Conservation (phyloP, 2,888 invertebrate species). For the Ormyrus thymus region DNA sequence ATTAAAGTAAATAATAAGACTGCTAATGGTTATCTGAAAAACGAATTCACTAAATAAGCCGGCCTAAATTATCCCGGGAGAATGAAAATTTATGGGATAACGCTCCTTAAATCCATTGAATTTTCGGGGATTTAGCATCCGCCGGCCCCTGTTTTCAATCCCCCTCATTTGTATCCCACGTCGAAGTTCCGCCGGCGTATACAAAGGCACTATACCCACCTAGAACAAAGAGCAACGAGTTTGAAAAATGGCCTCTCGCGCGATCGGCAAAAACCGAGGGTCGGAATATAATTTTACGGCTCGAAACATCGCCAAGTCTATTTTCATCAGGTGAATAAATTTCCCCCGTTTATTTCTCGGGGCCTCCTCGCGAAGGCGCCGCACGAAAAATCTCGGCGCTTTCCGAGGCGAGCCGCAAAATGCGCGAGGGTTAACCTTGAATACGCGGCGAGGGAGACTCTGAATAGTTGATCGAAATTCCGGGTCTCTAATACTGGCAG, state of each 20-base stretch:
- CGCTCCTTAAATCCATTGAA: constrained; percentile 44
- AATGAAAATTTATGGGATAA: constrained; percentile 42
- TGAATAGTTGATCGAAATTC: constrained; percentile 20
- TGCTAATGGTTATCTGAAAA: background rate
- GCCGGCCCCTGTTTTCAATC: constrained; percentile 32
- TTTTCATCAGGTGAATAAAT: constrained; percentile 2
- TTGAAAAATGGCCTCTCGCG: background rate
- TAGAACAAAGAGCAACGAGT: constrained; percentile 28
- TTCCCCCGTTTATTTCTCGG: background rate
- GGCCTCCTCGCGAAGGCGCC: background rate
- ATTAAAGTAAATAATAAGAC: too few relatives aligned
- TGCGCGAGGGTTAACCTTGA: constrained; percentile 24
- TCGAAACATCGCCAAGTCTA: background rate
- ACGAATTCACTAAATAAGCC: constrained; percentile 10
- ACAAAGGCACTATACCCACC: constrained; percentile 2
- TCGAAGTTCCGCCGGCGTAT: constrained; percentile 12
- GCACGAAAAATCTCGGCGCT: background rate
- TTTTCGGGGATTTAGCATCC: constrained; percentile 43
- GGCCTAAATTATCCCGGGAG: background rate
- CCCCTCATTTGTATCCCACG: constrained; percentile 17
- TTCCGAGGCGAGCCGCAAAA: background rate
- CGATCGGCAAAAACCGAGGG: background rate
- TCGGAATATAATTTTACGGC: too few relatives aligned
- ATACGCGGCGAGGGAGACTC: background rate
- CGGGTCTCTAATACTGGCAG: too few relatives aligned